A percentile compares a stretch with the other conserved stretches of the same genome.
Evolutionary conservation across 2,888 invertebrate genomes (phyloP).

Genomic region (Morinoia aosen): DNA sequence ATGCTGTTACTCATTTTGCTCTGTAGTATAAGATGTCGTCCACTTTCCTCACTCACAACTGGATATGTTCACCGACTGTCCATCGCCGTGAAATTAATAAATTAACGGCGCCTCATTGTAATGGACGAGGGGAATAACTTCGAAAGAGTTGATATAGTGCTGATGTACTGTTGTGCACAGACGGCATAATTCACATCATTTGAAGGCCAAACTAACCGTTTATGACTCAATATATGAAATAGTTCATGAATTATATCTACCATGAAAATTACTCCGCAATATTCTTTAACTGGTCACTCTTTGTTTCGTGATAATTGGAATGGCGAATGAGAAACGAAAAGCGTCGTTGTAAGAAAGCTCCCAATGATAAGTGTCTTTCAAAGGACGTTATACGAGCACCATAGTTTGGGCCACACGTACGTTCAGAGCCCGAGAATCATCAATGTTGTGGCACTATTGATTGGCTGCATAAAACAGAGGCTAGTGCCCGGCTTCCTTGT

Average conservation of each 20-base stretch:
- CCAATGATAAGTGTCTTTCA: background rate
- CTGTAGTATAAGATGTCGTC: background rate
- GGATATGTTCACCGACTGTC: background rate
- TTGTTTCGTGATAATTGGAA: background rate
- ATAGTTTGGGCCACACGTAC: background rate
- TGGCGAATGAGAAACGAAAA: background rate
- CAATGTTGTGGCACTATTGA: conserved; percentile 41
- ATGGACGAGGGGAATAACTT: background rate
- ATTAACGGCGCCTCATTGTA: background rate
- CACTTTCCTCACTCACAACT: background rate
- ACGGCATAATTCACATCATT: background rate
- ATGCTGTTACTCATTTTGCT: background rate
- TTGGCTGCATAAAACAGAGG: conserved; percentile 33
- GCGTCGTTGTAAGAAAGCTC: background rate
- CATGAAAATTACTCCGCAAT: background rate
- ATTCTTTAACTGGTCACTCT: background rate
- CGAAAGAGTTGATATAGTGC: background rate
- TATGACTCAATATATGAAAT: too few species aligned
- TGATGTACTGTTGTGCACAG: background rate
- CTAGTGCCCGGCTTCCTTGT: background rate
- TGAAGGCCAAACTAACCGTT: background rate
- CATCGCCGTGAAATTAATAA: background rate
- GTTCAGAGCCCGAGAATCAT: background rate
- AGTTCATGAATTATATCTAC: background rate
- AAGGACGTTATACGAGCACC: background rate